These are phyloP conservation scores for Psephotus haematonotus DNA, from an alignment of 2,113 vertebrate genomes.

Conservation along the genomic window DNA sequence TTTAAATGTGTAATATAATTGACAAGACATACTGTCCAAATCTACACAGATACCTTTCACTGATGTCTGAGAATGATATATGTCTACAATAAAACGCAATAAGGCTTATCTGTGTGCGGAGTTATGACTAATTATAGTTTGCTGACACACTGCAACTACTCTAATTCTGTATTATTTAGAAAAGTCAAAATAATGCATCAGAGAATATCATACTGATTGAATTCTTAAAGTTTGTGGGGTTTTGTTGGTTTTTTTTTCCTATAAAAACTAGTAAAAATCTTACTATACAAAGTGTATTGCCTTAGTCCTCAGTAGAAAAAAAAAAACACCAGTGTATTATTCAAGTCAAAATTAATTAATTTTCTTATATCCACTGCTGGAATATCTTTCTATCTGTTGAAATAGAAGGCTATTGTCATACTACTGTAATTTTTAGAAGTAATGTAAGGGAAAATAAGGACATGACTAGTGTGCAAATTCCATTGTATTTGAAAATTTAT, in stretches of 20 bases:
- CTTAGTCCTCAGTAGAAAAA: not conserved
- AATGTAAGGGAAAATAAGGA: not conserved
- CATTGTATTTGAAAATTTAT: not conserved
- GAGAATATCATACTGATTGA: not conserved
- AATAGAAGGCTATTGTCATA: not conserved
- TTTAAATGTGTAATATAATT: not conserved
- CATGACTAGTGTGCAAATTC: not conserved
- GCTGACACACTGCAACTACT: not conserved
- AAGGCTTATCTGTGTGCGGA: not conserved
- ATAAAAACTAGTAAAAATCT: not conserved
- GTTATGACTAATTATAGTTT: not conserved
- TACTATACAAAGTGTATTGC: not conserved
- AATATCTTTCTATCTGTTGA: not conserved
- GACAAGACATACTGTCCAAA: not conserved
- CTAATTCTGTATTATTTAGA: not conserved
- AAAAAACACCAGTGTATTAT: rapidly evolving
- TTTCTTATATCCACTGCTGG: not conserved
- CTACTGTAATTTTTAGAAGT: not conserved
- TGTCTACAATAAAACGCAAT: not conserved
- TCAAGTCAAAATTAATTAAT: not conserved
- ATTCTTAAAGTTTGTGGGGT: not conserved
- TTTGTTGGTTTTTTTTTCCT: not conserved
- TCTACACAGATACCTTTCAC: not conserved
- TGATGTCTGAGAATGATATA: not conserved
- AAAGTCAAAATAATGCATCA: not conserved